Conservation (phyloP, 2,113 vertebrate species). For the Limanda limanda region DNA sequence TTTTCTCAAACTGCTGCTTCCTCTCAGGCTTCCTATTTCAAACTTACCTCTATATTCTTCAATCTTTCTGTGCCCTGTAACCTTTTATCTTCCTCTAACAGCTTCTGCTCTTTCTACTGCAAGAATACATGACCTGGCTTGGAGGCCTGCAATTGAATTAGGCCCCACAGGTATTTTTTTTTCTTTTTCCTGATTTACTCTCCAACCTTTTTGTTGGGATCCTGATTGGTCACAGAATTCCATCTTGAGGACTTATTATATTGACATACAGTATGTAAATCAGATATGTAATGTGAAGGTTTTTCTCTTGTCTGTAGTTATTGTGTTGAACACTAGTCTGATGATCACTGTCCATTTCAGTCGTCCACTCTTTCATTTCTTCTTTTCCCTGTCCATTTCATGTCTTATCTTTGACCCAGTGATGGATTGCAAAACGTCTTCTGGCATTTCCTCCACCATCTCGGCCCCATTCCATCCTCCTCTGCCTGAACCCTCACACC, state of each 20-base stretch:
- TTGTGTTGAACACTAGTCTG: neutral
- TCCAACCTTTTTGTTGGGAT: neutral
- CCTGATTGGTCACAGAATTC: neutral
- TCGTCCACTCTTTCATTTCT: neutral
- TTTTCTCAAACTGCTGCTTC: constrained; percentile 12
- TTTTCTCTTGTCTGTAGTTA: neutral
- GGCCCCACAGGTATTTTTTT: constrained; percentile 71
- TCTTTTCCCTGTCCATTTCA: neutral
- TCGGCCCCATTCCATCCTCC: constrained; percentile 42
- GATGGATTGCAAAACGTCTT: constrained; percentile 46
- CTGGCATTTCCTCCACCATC: constrained; percentile 58
- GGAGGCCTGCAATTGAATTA: constrained; percentile 71
- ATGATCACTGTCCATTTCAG: neutral
- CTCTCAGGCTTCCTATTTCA: constrained; percentile 31
- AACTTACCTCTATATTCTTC: constrained; percentile 13
- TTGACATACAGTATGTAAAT: neutral
- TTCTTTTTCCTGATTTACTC: neutral
- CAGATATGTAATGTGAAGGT: neutral
- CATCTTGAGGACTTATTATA: neutral
- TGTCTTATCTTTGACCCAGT: constrained; percentile 51
- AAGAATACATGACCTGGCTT: constrained; percentile 73
- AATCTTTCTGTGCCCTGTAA: neutral
- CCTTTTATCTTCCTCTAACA: constrained; percentile 21
- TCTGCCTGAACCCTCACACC: constrained; percentile 39
- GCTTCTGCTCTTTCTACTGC: constrained; percentile 43